phyloP scores from a whole-genome alignment of 1,140 invertebrate genomes.

The Neotoxoptera formosana region DNA sequence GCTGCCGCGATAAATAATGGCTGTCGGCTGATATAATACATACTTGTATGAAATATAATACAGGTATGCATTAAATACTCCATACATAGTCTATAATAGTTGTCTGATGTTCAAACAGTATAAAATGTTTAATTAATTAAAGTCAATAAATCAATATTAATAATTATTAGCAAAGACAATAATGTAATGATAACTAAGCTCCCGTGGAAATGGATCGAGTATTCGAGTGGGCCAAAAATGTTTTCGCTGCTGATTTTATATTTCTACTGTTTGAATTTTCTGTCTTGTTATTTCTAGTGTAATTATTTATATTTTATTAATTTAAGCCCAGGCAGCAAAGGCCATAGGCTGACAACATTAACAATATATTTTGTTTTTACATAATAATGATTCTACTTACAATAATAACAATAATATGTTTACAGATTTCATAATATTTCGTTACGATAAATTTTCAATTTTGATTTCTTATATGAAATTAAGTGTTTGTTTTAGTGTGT shows the following conservation, averaged over 20 bases:
- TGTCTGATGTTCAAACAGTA: background rate
- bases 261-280: no score
- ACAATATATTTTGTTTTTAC: no score
- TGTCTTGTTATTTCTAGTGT: no score
- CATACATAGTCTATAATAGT: background rate
- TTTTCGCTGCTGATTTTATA: background rate
- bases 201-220: background rate
- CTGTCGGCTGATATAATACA: no score
- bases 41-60: background rate
- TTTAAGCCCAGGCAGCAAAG: background rate
- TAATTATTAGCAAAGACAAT: background rate
- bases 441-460: no score
- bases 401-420: no score
- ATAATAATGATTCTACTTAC: no score
- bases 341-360: no score
- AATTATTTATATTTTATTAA: background rate
- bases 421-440: no score
- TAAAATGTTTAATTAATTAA: constrained; percentile 4
- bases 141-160: background rate
- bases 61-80: background rate
- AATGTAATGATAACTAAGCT: background rate
- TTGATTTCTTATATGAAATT: no score
- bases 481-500: no score
- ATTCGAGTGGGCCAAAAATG: background rate
- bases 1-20: background rate